Conservation (phyloP, 2,113 vertebrate species). For the Isurus oxyrinchus region DNA sequence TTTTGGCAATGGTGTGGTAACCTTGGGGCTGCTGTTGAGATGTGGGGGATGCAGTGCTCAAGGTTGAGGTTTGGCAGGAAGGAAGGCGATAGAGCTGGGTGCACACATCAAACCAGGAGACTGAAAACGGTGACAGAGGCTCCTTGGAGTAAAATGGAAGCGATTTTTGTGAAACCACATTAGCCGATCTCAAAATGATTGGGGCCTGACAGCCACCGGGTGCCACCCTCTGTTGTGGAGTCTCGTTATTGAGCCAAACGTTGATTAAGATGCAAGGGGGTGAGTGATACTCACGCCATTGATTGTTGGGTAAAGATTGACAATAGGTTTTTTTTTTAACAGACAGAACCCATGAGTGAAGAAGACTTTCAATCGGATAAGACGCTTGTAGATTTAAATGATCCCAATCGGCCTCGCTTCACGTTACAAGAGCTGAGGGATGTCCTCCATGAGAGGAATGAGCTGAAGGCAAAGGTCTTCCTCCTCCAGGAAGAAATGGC, state of each 20-base stretch:
- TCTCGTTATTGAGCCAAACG: not conserved
- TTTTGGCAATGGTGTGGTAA: not conserved
- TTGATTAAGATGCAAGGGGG: not conserved
- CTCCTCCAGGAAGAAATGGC: slow-evolving; percentile 82
- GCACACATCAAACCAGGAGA: not conserved
- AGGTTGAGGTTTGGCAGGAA: not conserved
- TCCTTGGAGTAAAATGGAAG: not conserved
- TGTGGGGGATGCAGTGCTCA: too few relatives aligned
- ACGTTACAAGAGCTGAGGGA: slow-evolving; percentile 85
- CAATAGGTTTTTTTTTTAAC: slow-evolving; percentile 41
- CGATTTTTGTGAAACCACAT: not conserved
- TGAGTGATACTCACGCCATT: not conserved
- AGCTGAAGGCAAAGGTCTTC: slow-evolving; percentile 85
- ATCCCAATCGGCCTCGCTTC: slow-evolving; percentile 85
- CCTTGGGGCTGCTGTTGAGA: not conserved
- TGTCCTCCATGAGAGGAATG: slow-evolving; percentile 83
- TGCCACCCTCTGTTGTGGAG: not conserved
- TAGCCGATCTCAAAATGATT: not conserved
- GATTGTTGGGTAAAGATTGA: not conserved
- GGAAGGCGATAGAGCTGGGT: too few relatives aligned
- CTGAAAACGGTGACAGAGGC: too few relatives aligned
- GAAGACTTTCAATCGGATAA: slow-evolving; percentile 59
- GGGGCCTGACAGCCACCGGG: not conserved
- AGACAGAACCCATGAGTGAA: slow-evolving; percentile 64
- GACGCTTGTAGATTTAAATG: slow-evolving; percentile 68